phyloP scores from a whole-genome alignment of 2,888 invertebrate genomes.

The Limulus polyphemus region DNA sequence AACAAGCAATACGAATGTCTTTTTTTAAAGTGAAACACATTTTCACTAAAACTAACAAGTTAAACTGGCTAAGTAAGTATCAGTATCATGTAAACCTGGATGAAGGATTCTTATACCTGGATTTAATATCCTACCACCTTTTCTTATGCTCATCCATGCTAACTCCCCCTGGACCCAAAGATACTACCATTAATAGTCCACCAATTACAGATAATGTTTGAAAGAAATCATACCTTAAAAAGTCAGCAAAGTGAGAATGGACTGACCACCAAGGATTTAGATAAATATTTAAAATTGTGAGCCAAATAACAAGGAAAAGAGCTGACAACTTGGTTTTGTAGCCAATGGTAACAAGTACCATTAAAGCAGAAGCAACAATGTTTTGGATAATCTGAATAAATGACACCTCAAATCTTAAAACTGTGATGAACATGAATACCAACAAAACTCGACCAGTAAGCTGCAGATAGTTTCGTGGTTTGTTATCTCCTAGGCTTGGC shows the following conservation, averaged over 20 bases:
- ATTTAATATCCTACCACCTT: conserved; percentile 56
- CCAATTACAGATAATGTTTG: conserved; percentile 98
- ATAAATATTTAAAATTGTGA: conserved; percentile 77
- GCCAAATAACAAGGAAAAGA: conserved; percentile 75
- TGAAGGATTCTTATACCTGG: no score
- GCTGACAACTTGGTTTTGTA: conserved; percentile 98
- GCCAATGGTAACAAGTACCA: conserved; percentile 91
- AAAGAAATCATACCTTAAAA: conserved; percentile 98
- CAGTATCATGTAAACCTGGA: no score
- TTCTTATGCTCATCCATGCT: conserved; percentile 99
- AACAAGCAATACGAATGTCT: no score
- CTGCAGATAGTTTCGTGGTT: conserved; percentile 92
- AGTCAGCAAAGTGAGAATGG: conserved; percentile 78
- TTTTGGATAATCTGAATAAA: conserved; percentile 68
- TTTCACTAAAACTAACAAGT: no score
- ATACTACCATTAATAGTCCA: conserved; percentile 81
- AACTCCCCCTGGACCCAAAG: conserved; percentile 93
- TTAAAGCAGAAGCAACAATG: conserved; percentile 80
- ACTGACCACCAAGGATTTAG: conserved; percentile 98
- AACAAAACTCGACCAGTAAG: conserved; percentile 86
- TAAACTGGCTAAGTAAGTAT: no score
- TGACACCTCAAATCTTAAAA: conserved; percentile 82
- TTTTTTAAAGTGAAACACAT: no score
- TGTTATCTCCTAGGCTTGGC: conserved; percentile 61
- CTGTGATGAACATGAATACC: conserved; percentile 97